These are phyloP conservation scores for Oreochromis niloticus DNA, from an alignment of 2,113 vertebrate species.

Conservation along the genomic window DNA sequence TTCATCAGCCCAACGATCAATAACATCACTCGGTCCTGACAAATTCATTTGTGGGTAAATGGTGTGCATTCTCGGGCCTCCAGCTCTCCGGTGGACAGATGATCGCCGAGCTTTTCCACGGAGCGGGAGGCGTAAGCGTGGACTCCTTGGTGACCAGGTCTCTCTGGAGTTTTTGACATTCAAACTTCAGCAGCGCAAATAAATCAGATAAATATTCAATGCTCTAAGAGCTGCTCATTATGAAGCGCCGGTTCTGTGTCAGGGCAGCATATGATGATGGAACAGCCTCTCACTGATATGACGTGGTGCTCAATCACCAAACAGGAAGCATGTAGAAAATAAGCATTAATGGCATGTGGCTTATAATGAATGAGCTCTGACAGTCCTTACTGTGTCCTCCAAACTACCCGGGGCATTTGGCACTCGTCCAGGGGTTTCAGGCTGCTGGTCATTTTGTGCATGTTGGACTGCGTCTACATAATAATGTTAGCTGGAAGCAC, in stretches of 20 bases:
- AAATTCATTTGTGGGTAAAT: constrained; percentile 54
- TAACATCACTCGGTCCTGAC: constrained; percentile 25
- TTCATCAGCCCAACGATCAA: constrained; percentile 31
- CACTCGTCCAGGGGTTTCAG: not conserved
- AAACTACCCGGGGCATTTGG: not conserved
- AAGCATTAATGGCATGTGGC: not conserved
- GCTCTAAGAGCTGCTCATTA: not conserved
- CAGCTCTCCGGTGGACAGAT: not conserved
- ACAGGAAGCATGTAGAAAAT: not conserved
- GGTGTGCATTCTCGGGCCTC: not conserved
- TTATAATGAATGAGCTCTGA: not conserved
- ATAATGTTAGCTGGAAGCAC: not conserved
- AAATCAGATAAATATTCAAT: not conserved
- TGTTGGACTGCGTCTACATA: not conserved
- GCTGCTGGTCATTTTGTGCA: not conserved
- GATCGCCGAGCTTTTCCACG: not conserved
- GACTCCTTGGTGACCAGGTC: not conserved
- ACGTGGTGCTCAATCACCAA: not conserved
- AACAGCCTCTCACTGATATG: not conserved
- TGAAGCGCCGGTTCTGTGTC: not conserved
- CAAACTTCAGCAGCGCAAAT: not conserved
- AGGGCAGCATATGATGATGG: not conserved
- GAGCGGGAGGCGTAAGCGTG: not conserved
- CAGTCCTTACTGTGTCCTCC: not conserved
- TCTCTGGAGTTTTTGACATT: constrained; percentile 8